phyloP scores from a whole-genome alignment of 1,140 invertebrate genomes.

The Anastatus disparis region DNA sequence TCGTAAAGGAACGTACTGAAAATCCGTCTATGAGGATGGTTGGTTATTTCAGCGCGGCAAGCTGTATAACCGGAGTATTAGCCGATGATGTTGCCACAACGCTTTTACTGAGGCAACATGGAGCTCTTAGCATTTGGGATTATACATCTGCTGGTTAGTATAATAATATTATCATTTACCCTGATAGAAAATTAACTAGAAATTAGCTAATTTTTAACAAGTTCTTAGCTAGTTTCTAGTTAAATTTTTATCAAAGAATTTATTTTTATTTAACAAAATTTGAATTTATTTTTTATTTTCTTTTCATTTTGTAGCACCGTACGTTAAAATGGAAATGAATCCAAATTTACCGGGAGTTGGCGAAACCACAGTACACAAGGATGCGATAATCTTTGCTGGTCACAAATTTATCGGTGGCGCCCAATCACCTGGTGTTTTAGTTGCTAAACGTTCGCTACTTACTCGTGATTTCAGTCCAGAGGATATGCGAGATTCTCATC shows the following conservation, averaged over 20 bases:
- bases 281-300: no score
- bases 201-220: no score
- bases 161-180: background rate
- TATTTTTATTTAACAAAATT: no score
- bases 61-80: constrained; percentile 89
- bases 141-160: constrained; percentile 80
- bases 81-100: constrained; percentile 87
- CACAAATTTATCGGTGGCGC: constrained; percentile 93
- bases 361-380: constrained; percentile 81
- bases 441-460: constrained; percentile 68
- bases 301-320: constrained; percentile 78
- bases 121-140: constrained; percentile 89
- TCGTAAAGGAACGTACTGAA: constrained; percentile 71
- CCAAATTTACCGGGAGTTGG: constrained; percentile 75
- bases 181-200: no score
- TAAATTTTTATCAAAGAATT: no score
- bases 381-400: constrained; percentile 90
- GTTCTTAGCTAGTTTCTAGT: no score
- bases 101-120: constrained; percentile 82
- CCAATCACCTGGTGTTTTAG: constrained; percentile 80
- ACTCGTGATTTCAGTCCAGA: constrained; percentile 61
- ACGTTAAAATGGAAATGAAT: constrained; percentile 87
- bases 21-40: constrained; percentile 73
- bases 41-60: constrained; percentile 88
- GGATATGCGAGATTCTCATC: constrained; percentile 63